phyloP scores from a whole-genome alignment of 2,113 vertebrate species.

The Anser brachyrhynchus region DNA sequence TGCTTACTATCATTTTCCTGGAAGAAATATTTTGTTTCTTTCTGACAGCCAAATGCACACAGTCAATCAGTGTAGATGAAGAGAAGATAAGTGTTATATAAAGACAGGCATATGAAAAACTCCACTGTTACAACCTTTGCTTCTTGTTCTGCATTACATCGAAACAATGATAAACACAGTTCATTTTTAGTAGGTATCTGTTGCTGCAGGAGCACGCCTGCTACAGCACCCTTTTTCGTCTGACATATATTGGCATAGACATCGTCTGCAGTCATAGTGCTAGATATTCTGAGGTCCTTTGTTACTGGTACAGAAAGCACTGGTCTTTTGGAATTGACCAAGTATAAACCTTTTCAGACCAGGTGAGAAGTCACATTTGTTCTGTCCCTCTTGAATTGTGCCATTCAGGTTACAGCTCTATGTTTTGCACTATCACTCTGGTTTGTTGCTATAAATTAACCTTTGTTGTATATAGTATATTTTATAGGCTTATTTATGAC shows the following conservation, averaged over 20 bases:
- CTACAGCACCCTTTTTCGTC: background rate
- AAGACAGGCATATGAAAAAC: no score
- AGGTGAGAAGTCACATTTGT: background rate
- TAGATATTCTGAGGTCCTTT: background rate
- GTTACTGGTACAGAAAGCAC: background rate
- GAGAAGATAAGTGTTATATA: background rate
- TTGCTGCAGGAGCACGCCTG: background rate
- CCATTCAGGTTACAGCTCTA: no score
- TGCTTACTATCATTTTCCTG: background rate
- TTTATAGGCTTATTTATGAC: no score
- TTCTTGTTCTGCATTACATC: background rate
- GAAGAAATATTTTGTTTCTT: background rate
- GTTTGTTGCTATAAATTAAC: background rate
- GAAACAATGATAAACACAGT: no score
- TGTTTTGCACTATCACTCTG: no score
- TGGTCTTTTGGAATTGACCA: background rate
- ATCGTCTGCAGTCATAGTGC: background rate
- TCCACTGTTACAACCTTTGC: background rate
- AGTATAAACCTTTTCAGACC: no score
- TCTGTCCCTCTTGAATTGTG: background rate
- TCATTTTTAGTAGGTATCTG: background rate
- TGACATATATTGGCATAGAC: no score
- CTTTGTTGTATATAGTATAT: no score
- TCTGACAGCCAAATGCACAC: background rate
- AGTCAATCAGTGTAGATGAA: background rate